Evolutionary conservation across 2,113 vertebrate species (phyloP), one percentile per base, ranked within the genome.

Genomic region (Cheirogaleus medius): DNA sequence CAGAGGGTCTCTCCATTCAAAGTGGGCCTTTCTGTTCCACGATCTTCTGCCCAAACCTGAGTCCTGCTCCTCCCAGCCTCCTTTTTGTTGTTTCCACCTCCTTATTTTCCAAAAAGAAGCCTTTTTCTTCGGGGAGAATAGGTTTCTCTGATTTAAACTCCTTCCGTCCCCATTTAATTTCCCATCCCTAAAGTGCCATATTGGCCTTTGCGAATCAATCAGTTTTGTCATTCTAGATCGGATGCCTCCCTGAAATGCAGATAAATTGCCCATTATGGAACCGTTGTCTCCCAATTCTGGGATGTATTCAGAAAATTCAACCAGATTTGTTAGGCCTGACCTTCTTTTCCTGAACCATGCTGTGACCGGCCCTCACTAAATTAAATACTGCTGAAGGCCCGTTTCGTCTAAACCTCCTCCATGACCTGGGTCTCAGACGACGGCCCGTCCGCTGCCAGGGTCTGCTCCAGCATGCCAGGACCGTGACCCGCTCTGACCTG

Each of bases 161-260:
- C 74, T 85, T 85, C 0, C 0, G 27, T 56, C 42, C 34, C 21
- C 64, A 81, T 95, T 84, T 80, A 93, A 92, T 97, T 91, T 97
- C 76, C 54, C 54, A 64, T 87, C 60, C 49, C 32, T 91, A 69
- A 94, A 44, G 25, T 63, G 52, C 74, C 64, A 17, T 47, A 23
- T 21, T 83, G 93, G 91, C 83, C 95, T 95, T 90, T 89, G 83
- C 5, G 2, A 97, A 94, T 97, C 93, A 81, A 96, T 97, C 80
- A 44, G 86, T 97, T 97, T 97, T 95, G 94, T 91, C 85, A 42
- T 80, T 42, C 21, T 60, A 32, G 63, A 91, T 94, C 86, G 27
- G 58, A 64, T 23, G 73, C 89, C 37, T 97, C 49, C 85, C 77
- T 78, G 91, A 74, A 93, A 90, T 64, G 82, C 82, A 94, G 91